phyloP scores from a whole-genome alignment of 2,113 vertebrate genomes.

The Mohoua ochrocephala region DNA sequence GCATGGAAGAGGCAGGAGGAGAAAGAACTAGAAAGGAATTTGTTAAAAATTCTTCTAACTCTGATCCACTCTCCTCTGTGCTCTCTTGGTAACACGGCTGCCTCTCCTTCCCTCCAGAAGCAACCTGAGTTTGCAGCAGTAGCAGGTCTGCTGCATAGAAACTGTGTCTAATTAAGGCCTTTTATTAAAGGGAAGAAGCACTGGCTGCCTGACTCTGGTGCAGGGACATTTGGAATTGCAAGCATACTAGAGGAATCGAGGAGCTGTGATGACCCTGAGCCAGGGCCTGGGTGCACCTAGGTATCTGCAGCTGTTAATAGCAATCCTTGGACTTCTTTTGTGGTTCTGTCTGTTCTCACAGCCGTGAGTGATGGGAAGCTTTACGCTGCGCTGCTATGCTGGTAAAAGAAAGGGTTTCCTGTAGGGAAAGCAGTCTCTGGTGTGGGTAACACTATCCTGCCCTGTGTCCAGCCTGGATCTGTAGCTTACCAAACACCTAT shows the following conservation, averaged over 20 bases:
- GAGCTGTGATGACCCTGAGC: neutral
- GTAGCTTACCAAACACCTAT: neutral
- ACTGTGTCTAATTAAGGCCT: neutral
- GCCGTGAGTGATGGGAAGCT: neutral
- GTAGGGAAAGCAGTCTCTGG: neutral
- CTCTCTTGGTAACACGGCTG: neutral
- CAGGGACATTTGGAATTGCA: neutral
- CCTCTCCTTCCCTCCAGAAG: neutral
- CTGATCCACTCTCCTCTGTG: neutral
- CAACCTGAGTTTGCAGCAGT: neutral
- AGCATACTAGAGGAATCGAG: neutral
- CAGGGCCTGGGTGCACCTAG: neutral
- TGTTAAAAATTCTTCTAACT: neutral
- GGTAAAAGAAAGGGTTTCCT: neutral
- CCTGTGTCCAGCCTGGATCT: neutral
- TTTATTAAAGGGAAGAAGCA: neutral
- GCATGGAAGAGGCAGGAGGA: neutral
- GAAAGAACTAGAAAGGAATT: conserved; percentile 15
- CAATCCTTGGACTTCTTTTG: neutral
- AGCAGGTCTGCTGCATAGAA: neutral
- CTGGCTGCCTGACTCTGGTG: neutral
- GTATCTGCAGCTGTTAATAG: neutral
- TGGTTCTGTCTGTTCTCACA: neutral
- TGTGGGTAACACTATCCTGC: neutral
- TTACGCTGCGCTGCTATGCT: neutral